Percentiles rank a stretch among this genome's conserved stretches.
Evolutionary conservation across 2,888 invertebrate species (phyloP).

Genomic region (Heteropelma amictum): DNA sequence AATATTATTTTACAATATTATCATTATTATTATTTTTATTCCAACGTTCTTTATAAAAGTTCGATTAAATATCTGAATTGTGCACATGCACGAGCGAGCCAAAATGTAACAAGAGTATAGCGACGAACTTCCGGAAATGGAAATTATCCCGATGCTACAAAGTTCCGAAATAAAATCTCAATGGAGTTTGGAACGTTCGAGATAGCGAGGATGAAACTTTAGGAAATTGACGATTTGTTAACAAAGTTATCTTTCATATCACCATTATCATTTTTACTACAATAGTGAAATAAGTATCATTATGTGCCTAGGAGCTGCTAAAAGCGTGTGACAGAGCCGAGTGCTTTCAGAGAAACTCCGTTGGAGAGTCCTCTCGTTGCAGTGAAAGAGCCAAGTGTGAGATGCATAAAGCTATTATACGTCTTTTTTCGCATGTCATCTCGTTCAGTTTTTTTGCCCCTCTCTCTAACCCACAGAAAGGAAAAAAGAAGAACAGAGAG

Average conservation of each 20-base stretch:
- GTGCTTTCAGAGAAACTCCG: constrained; percentile 18
- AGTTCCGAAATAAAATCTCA: constrained; percentile 11
- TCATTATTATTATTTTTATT: too few species aligned
- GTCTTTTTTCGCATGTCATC: constrained; percentile 20
- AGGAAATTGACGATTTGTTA: constrained; percentile 23
- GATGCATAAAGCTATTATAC: constrained; percentile 31
- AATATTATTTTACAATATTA: too few species aligned
- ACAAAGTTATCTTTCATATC: constrained; percentile 27
- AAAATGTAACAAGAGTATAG: too few species aligned
- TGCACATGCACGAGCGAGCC: too few species aligned
- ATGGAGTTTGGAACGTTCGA: background rate
- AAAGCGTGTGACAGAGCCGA: too few species aligned
- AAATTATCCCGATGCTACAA: constrained; percentile 2
- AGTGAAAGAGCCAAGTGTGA: background rate
- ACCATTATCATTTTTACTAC: constrained; percentile 18
- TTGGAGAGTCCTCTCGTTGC: background rate
- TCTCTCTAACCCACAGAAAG: constrained; percentile 7
- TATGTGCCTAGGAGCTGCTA: background rate
- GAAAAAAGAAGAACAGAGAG: constrained; percentile 11
- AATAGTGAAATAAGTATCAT: background rate
- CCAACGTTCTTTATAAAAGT: too few species aligned
- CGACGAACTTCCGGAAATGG: background rate
- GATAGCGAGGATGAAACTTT: constrained; percentile 1
- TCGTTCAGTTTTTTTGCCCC: constrained; percentile 7
- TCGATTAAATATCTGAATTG: too few species aligned